phyloP scores from a whole-genome alignment of 2,113 vertebrate genomes.

The Tympanuchus pallidicinctus region DNA sequence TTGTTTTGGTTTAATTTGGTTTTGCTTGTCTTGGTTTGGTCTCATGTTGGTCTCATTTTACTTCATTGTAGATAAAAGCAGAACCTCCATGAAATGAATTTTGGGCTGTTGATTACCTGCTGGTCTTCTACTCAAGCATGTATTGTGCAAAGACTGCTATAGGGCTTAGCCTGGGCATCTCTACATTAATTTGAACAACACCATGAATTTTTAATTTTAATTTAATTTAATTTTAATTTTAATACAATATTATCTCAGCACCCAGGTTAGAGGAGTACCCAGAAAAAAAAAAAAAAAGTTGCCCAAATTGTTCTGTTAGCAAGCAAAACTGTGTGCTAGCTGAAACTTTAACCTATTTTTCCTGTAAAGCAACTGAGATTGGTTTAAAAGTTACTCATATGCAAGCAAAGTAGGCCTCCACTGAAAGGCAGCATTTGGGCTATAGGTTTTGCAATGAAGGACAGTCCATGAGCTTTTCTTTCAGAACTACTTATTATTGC shows the following conservation, averaged over 20 bases:
- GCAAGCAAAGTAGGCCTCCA: not conserved
- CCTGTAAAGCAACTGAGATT: not conserved
- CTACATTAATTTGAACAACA: not conserved
- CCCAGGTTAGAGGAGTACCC: not conserved
- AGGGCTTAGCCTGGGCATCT: not conserved
- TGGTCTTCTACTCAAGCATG: not conserved
- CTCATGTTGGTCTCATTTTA: not conserved
- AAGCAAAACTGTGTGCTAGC: not conserved
- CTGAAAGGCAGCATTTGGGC: not conserved
- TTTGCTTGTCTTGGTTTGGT: not conserved
- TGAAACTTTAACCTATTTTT: not conserved
- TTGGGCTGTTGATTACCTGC: not conserved
- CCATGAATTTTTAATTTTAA: not conserved
- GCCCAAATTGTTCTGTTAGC: not conserved
- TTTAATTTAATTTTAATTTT: not conserved
- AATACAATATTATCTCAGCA: not conserved
- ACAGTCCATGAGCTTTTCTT: not conserved
- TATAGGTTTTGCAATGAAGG: not conserved
- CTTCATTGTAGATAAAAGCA: not conserved
- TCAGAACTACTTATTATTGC: not conserved
- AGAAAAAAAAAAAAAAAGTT: not conserved
- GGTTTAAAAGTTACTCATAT: not conserved
- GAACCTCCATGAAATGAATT: not conserved
- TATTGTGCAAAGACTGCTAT: not conserved
- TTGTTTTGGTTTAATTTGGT: not conserved